phyloP scores from a whole-genome alignment of 2,113 vertebrate genomes.

The Trematomus loennbergii region DNA sequence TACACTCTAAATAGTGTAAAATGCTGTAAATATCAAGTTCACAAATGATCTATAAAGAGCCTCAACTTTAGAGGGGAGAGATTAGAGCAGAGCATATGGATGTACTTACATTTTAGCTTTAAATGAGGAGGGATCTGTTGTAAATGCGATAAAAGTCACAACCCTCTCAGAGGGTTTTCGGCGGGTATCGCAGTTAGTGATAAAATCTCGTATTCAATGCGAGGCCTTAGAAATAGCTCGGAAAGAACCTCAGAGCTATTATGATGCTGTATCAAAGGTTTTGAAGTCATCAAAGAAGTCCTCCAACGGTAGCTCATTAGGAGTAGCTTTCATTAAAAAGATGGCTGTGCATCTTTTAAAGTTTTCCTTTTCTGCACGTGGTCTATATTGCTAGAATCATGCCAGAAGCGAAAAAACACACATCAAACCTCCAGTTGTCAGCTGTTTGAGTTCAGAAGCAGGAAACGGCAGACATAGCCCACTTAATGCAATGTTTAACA shows the following conservation, averaged over 20 bases:
- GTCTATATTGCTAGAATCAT: not conserved
- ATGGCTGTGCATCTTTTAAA: not conserved
- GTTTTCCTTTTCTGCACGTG: conserved; percentile 9
- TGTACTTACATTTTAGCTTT: conserved; percentile 52
- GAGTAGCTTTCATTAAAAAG: conserved; percentile 47
- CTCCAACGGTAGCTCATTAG: conserved; percentile 49
- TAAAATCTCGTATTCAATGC: conserved; percentile 32
- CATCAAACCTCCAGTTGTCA: conserved; percentile 1
- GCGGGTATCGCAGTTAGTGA: not conserved
- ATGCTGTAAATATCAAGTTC: conserved; percentile 57
- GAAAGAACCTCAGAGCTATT: conserved; percentile 41
- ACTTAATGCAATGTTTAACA: conserved; percentile 16
- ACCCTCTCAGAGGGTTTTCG: conserved; percentile 17
- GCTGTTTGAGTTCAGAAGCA: not conserved
- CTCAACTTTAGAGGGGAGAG: conserved; percentile 7
- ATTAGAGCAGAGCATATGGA: conserved; percentile 33
- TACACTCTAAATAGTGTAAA: conserved; percentile 61
- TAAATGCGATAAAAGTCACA: conserved; percentile 3
- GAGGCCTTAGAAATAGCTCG: conserved; percentile 23
- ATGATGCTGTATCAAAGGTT: conserved; percentile 36
- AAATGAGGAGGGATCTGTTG: conserved; percentile 26
- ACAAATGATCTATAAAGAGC: conserved; percentile 52
- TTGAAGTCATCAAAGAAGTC: conserved; percentile 48
- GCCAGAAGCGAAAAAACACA: not conserved
- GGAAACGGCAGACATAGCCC: not conserved